Percentiles rank a stretch among this genome's conserved stretches.
phyloP scores from a whole-genome alignment of 2,797 vertebrate genomes.

The Tadarida brasiliensis region DNA sequence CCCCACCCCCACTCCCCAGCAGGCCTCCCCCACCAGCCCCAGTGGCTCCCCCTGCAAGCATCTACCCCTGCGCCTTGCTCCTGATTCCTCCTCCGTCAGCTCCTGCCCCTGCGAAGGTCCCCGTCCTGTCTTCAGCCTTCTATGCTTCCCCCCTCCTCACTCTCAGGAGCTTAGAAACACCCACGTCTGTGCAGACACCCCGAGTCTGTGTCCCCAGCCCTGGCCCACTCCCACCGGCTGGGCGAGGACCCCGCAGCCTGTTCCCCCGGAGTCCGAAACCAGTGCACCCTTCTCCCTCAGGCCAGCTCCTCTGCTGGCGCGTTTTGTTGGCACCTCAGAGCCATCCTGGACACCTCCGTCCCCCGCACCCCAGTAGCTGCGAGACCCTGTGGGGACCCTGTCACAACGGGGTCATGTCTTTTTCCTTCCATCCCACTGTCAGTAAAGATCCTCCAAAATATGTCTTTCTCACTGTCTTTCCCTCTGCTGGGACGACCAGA shows the following conservation, averaged over 20 bases:
- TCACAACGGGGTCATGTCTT: background rate
- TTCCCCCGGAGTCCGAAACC: rapidly evolving
- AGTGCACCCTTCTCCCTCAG: background rate
- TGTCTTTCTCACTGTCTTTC: background rate
- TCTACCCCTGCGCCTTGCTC: background rate
- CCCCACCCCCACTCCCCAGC: background rate
- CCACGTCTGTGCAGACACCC: rapidly evolving
- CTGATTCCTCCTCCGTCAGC: background rate
- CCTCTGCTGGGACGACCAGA: background rate
- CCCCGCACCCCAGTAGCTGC: background rate
- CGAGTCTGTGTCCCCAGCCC: too few species aligned
- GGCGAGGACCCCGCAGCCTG: background rate
- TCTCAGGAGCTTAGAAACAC: background rate
- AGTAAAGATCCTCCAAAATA: background rate
- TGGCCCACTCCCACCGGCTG: background rate
- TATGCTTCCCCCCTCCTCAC: background rate
- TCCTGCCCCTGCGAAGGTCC: background rate
- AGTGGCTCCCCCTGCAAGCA: background rate
- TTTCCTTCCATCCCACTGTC: background rate
- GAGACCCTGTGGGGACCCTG: background rate
- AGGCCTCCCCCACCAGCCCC: background rate
- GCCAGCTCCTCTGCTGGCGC: rapidly evolving
- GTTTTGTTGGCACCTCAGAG: background rate
- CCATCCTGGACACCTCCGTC: background rate
- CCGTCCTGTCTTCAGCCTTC: too few species aligned